Evolutionary conservation across 2,113 vertebrate species (phyloP).

Genomic region (Buteo buteo): DNA sequence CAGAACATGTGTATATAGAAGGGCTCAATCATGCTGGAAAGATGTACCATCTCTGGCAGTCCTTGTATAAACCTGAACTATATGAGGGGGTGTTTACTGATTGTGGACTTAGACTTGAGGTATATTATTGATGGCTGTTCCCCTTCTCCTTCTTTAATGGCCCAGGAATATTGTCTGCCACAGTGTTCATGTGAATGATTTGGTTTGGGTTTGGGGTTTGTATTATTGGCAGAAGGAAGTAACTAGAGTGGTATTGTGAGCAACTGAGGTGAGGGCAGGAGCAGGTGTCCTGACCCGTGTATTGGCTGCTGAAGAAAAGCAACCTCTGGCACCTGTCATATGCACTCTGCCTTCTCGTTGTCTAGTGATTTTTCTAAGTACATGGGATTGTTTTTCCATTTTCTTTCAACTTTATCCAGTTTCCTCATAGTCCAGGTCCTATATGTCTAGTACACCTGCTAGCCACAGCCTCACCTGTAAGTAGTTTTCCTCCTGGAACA

Average conservation of each 20-base stretch:
- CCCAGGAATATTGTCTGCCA: not conserved
- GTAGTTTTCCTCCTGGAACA: not conserved
- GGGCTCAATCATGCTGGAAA: not conserved
- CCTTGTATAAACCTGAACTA: not conserved
- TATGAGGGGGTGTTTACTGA: not conserved
- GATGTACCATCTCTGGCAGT: rapidly evolving
- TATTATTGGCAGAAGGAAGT: not conserved
- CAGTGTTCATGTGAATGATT: not conserved
- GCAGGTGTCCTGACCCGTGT: too few species aligned
- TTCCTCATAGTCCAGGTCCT: not conserved
- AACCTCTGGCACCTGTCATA: not conserved
- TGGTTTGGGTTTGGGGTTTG: not conserved
- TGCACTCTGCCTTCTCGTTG: not conserved
- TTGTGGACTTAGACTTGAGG: not conserved
- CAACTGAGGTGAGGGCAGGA: not conserved
- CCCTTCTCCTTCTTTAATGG: not conserved
- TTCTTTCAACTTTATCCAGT: not conserved
- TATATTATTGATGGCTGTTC: not conserved
- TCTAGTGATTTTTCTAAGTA: not conserved
- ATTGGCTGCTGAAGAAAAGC: not conserved
- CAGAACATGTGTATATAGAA: not conserved
- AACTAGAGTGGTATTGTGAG: not conserved
- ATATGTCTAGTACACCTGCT: not conserved
- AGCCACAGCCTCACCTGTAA: not conserved
- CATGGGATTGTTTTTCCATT: rapidly evolving